These are phyloP conservation scores for Manis javanica DNA, from an alignment of 2,797 vertebrate species.

Conservation along the genomic window DNA sequence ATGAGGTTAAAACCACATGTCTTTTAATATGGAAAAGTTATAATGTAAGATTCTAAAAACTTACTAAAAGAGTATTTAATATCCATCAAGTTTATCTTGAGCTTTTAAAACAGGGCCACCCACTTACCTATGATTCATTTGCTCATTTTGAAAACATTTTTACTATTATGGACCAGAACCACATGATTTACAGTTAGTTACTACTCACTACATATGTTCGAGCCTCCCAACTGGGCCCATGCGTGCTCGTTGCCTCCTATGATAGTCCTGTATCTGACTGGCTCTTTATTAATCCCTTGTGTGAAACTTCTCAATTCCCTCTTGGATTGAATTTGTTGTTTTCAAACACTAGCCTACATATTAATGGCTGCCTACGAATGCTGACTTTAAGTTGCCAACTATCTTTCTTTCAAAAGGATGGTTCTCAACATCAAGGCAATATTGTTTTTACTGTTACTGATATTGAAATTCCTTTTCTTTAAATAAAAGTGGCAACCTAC, in stretches of 20 bases:
- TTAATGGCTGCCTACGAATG: neutral
- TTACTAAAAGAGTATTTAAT: neutral
- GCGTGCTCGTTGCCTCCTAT: neutral
- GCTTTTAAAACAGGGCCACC: neutral
- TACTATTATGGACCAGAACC: neutral
- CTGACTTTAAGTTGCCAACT: neutral
- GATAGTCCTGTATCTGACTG: neutral
- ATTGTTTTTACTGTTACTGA: neutral
- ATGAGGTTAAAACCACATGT: neutral
- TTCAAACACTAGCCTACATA: neutral
- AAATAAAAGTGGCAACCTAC: neutral
- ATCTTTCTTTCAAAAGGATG: neutral
- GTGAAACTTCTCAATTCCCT: neutral
- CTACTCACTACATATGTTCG: too few relatives aligned
- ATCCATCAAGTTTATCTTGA: neutral
- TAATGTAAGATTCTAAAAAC: neutral
- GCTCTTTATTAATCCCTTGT: neutral
- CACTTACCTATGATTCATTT: neutral
- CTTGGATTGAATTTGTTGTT: neutral
- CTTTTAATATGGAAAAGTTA: constrained; percentile 34
- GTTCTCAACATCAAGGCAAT: neutral
- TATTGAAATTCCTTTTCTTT: constrained; percentile 21
- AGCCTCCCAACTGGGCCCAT: neutral
- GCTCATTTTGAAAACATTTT: neutral
- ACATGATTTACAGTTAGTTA: neutral